Percentiles rank a stretch among this genome's conserved stretches.
Evolutionary conservation across 2,797 vertebrate genomes (phyloP).

Genomic region (Lagocephalus sceleratus): DNA sequence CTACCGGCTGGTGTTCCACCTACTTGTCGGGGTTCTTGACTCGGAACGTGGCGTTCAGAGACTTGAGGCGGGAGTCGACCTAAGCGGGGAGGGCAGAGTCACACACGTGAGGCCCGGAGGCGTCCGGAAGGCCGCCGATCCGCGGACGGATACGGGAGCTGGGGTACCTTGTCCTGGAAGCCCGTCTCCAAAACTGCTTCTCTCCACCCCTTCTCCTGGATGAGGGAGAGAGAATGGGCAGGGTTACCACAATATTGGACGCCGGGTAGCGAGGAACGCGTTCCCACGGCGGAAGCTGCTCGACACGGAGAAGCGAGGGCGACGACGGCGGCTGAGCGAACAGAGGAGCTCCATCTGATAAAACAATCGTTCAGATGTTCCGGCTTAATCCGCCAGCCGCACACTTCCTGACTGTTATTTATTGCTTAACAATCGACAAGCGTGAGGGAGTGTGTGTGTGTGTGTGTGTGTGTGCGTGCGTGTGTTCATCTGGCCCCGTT

Average conservation of each 20-base stretch:
- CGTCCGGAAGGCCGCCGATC: too few species aligned
- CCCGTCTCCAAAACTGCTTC: constrained; percentile 92
- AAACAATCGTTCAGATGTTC: not conserved
- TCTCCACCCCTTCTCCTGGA: constrained; percentile 93
- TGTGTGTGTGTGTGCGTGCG: too few species aligned
- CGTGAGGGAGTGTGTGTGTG: too few species aligned
- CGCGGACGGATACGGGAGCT: not conserved
- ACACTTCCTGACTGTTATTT: too few species aligned
- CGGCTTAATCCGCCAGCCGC: not conserved
- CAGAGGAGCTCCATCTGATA: too few species aligned
- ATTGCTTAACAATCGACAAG: too few species aligned
- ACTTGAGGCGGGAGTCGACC: constrained; percentile 96
- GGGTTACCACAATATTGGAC: not conserved
- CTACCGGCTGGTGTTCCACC: constrained; percentile 51
- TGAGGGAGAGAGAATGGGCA: constrained; percentile 16
- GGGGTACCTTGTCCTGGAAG: constrained; percentile 92
- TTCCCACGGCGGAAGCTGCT: not conserved
- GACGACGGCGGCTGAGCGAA: too few species aligned
- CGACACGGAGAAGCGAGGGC: too few species aligned
- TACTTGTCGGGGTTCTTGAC: constrained; percentile 99
- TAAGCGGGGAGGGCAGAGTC: constrained; percentile 51
- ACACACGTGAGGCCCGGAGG: not conserved
- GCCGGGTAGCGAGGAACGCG: not conserved
- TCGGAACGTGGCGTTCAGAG: constrained; percentile 94
- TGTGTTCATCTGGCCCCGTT: too few species aligned